Percentiles rank a stretch among this genome's conserved stretches.
Evolutionary conservation across 1,140 invertebrate species (phyloP).

Genomic region (Drosophila murphyi): DNA sequence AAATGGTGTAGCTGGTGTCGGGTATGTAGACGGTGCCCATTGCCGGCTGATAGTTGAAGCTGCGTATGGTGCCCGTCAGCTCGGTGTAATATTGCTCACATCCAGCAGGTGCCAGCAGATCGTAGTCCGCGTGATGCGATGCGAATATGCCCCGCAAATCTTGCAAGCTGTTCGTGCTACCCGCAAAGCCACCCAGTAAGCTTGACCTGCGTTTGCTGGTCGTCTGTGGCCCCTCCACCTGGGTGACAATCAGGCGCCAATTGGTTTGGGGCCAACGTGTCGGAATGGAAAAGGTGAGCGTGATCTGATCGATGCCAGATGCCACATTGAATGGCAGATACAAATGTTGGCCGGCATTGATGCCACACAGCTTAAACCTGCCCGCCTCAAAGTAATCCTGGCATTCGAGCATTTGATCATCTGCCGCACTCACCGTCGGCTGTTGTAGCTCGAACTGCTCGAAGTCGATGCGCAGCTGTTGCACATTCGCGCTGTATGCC

Average conservation of each 20-base stretch:
- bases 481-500: constrained; percentile 85
- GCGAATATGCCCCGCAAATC: constrained; percentile 76
- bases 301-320: constrained; percentile 60
- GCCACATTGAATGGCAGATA: constrained; percentile 78
- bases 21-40: constrained; percentile 71
- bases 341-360: constrained; percentile 91
- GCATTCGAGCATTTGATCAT: constrained; percentile 80
- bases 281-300: constrained; percentile 59
- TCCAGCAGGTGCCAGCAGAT: constrained; percentile 86
- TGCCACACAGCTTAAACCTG: constrained; percentile 87
- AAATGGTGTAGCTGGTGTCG: constrained; percentile 85
- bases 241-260: constrained; percentile 88
- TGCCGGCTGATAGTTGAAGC: constrained; percentile 87
- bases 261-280: constrained; percentile 67
- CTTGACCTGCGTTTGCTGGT: constrained; percentile 41
- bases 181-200: constrained; percentile 17
- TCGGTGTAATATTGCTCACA: constrained; percentile 88
- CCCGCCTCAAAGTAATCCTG: constrained; percentile 87
- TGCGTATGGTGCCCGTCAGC: constrained; percentile 86
- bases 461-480: constrained; percentile 91
- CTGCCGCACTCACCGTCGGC: constrained; percentile 81
- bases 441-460: constrained; percentile 90
- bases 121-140: constrained; percentile 72
- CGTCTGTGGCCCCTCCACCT: constrained; percentile 85
- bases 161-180: constrained; percentile 61